Conservation (phyloP, 1,140 invertebrate species). For the Mya arenaria region DNA sequence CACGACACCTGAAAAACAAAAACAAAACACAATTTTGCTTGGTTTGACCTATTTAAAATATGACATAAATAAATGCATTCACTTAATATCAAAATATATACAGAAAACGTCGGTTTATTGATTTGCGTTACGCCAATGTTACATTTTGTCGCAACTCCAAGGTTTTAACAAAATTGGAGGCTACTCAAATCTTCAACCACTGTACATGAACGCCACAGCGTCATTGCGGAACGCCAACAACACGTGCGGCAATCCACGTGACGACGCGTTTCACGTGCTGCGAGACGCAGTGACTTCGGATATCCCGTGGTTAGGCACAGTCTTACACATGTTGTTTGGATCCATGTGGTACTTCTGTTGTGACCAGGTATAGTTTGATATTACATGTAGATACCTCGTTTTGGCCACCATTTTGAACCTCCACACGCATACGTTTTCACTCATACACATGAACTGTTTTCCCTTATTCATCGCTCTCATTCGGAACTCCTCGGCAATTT, state of each 20-base stretch:
- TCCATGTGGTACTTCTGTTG: slow-evolving; percentile 84
- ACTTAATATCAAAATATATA: not conserved
- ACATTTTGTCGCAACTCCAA: slow-evolving; percentile 18
- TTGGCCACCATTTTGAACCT: too few relatives aligned
- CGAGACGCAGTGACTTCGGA: slow-evolving; percentile 74
- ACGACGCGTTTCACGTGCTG: slow-evolving; percentile 82
- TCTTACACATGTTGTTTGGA: slow-evolving; percentile 81
- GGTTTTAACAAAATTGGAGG: slow-evolving; percentile 81
- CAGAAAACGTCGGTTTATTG: not conserved
- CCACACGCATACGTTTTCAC: too few relatives aligned
- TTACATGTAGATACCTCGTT: too few relatives aligned
- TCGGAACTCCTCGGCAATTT: too few relatives aligned
- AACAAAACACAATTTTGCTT: not conserved
- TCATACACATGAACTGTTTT: too few relatives aligned
- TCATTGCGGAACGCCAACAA: slow-evolving; percentile 58
- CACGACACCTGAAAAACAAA: not conserved
- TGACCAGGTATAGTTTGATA: slow-evolving; percentile 81
- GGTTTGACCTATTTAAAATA: not conserved
- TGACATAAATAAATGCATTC: not conserved
- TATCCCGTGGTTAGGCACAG: slow-evolving; percentile 82
- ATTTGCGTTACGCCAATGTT: too few relatives aligned
- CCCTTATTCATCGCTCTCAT: too few relatives aligned
- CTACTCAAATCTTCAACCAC: slow-evolving; percentile 74
- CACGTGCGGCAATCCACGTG: slow-evolving; percentile 73
- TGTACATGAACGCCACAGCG: slow-evolving; percentile 79